Conservation (phyloP, 2,888 invertebrate species). For the Epinotia bilunana region DNA sequence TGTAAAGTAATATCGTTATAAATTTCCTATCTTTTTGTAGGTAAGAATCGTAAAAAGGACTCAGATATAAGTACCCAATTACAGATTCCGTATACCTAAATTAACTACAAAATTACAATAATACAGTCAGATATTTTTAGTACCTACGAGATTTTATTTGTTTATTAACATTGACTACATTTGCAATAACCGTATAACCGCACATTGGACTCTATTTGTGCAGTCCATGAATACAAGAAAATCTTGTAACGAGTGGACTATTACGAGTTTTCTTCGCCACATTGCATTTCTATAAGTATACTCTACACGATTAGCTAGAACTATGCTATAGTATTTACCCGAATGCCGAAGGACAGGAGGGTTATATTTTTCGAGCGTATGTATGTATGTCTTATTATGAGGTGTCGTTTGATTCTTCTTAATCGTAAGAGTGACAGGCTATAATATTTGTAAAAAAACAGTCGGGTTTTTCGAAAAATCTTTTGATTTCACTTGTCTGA, state of each 20-base stretch:
- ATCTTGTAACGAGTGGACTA: background rate
- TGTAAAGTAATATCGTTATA: background rate
- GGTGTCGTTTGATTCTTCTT: too few relatives aligned
- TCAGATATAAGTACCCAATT: background rate
- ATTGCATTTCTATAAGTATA: background rate
- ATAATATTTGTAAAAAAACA: too few relatives aligned
- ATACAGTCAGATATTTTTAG: background rate
- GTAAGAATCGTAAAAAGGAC: background rate
- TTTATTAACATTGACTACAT: background rate
- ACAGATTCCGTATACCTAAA: background rate
- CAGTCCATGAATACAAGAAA: constrained; percentile 14
- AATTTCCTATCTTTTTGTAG: background rate
- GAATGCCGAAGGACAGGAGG: too few relatives aligned
- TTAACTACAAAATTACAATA: background rate
- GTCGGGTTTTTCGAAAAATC: too few relatives aligned
- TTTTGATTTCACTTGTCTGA: too few relatives aligned
- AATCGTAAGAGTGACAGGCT: too few relatives aligned
- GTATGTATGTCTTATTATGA: too few relatives aligned
- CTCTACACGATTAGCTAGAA: background rate
- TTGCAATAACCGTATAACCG: background rate
- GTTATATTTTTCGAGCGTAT: too few relatives aligned
- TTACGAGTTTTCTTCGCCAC: background rate
- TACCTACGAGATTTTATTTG: background rate
- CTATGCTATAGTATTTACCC: too few relatives aligned
- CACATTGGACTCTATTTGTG: background rate